Evolutionary conservation across 2,113 vertebrate genomes (phyloP), one percentile per base, ranked within the genome.

Genomic region (Pelecanoides urinatrix): DNA sequence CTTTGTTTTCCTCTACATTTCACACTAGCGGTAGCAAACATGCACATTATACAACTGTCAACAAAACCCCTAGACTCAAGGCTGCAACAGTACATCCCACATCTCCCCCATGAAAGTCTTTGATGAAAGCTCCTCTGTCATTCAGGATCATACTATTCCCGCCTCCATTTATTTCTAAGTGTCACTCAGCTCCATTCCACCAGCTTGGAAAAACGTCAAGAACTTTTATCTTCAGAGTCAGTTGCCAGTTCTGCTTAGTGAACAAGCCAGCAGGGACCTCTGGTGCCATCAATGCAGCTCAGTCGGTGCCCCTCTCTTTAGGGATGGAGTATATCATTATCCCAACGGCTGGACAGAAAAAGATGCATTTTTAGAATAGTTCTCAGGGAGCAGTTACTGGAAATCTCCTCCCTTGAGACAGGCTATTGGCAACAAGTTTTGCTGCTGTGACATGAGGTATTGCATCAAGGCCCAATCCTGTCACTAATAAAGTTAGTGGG

Each of bases 181-280:
- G 96, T 95, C 97, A 97, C 92, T 97, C 94, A 97, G 92, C 68
- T 78, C 89, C 90, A 92, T 96, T 98, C 95, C 88, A 96, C 93
- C 80, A 95, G 92, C 95, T 95, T 98, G 97, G 97, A 97, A 97
- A 97, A 91, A 90, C 59, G 83, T 96, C 96, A 97, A 96, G 96
- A 97, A 94, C 91, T 96, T 97, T 96, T 95, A 95, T 98, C 96
- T 97, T 93, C 88, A 84, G 96, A 97, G 90, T 96, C 97, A 92
- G 94, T 97, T 97, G 95, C 97, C 96, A 97, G 77, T 96, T 98
- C 94, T 96, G 93, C 94, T 94, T 96, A 97, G 95, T 55, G 95
- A 97, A 94, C 92, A 94, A 97, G 97, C 95, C 97, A 97, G 93
- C 96, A 98, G 94, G 93, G 93, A 96, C 97, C 96, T 96, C 52